Evolutionary conservation across 2,888 invertebrate genomes (phyloP), one percentile per base, ranked within the genome.

Genomic region (Troides helena): DNA sequence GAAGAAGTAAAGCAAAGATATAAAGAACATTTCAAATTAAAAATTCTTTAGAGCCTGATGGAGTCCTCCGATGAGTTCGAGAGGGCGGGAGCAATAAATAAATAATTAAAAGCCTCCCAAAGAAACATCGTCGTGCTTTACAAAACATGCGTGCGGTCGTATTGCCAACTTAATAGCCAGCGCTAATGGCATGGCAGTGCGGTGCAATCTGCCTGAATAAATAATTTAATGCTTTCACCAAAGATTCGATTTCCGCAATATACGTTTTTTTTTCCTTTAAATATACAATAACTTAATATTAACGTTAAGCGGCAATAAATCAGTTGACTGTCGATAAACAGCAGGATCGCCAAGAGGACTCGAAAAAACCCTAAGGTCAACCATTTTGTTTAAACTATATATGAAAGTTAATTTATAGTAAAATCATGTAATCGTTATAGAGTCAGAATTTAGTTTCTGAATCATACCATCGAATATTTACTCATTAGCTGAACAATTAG

Each of bases 401-500:
- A 6, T 53, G 6, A 21, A 18, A 56, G 21, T 56, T 1, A 56
- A 56, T 56, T 46, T 46, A 46, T 46, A 46, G 46, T 46, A 12
- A 12, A 46, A 46, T 46, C 14, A 46, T n/a, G n/a, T 6, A 46
- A 46, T 46, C 21, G 56, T 56, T 10, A 56, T n/a, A 18, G 14
- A 21, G 56, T 21, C 56, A 56, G 21, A 46, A 46, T 46, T 56
- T 56, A 56, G 10, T 68, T 53, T 79, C 36, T n/a, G n/a, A 53
- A 63, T 80, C 77, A 79, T 78, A 72, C 74, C 72, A 78, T 81
- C 77, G 80, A 77, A 77, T 74, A 76, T 79, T 81, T 77, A 78
- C 83, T 88, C 82, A 90, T 90, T 90, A 89, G 83, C 76, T 69
- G 75, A 75, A 83, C 82, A 86, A 88, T 88, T 87, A 86, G 86